Percentiles rank a stretch among this genome's conserved stretches.
Evolutionary conservation across 2,888 invertebrate species (phyloP).

Genomic region (Sarcophaga subvicina): DNA sequence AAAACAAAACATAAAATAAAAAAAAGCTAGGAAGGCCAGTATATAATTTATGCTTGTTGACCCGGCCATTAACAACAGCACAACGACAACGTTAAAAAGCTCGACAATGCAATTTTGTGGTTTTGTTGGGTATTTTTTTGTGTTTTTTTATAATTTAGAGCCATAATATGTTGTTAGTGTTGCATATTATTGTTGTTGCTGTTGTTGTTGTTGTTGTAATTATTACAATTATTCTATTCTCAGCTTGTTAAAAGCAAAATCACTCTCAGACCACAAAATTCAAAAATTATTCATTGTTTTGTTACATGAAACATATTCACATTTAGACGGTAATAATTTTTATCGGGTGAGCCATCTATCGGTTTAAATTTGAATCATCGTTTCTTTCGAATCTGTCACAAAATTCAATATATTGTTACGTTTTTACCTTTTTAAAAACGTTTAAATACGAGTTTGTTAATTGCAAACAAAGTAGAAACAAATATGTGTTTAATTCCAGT

Average conservation of each 20-base stretch:
- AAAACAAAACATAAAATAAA: no score
- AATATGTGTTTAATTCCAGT: no score
- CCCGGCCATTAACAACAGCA: constrained; percentile 50
- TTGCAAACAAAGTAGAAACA: no score
- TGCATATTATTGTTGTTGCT: not conserved
- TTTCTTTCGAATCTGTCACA: no score
- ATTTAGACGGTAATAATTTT: not conserved
- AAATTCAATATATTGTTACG: no score
- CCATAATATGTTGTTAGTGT: constrained; percentile 23
- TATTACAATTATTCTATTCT: constrained; percentile 53
- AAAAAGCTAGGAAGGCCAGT: not conserved
- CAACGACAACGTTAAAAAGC: constrained; percentile 38
- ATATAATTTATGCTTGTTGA: constrained; percentile 42
- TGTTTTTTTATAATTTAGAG: constrained; percentile 30
- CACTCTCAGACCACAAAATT: constrained; percentile 33
- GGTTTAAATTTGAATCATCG: no score
- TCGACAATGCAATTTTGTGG: constrained; percentile 67
- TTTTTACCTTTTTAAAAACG: no score
- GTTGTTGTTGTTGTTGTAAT: not conserved
- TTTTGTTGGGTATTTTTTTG: not conserved
- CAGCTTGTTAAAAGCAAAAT: constrained; percentile 63
- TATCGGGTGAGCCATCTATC: no score
- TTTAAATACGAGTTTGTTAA: no score
- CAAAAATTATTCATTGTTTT: constrained; percentile 63
- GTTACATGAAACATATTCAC: constrained; percentile 60